These are phyloP conservation scores for Perizoma flavofasciatum DNA, from an alignment of 2,888 invertebrate species.

Conservation along the genomic window DNA sequence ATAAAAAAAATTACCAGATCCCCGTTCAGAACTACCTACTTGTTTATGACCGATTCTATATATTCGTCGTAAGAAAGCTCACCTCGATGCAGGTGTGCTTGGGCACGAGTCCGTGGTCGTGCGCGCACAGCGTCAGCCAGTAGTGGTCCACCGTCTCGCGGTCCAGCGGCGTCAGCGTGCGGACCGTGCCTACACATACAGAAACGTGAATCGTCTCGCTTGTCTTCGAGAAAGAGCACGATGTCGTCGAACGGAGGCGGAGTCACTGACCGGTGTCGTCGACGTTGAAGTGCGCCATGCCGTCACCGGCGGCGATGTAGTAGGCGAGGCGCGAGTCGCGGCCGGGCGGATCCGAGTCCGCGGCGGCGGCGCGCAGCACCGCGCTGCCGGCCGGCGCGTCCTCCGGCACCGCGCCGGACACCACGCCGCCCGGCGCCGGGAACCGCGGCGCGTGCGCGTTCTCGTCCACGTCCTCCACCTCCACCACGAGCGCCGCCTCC, in stretches of 20 bases:
- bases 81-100: slow-evolving; percentile 93
- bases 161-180: slow-evolving; percentile 93
- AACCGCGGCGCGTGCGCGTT: slow-evolving; percentile 93
- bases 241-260: not conserved
- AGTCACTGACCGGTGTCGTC: slow-evolving; percentile 89
- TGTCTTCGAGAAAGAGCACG: too few species aligned
- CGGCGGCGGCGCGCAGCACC: slow-evolving; percentile 90
- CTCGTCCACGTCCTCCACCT: slow-evolving; percentile 97
- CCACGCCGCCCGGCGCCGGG: slow-evolving; percentile 87
- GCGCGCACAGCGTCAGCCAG: slow-evolving; percentile 97
- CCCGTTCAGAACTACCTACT: too few species aligned
- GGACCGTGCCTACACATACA: slow-evolving; percentile 86
- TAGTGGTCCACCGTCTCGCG: slow-evolving; percentile 94
- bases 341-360: slow-evolving; percentile 91
- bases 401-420: slow-evolving; percentile 90
- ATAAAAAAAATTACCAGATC: too few species aligned
- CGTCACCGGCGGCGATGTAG: slow-evolving; percentile 94
- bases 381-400: slow-evolving; percentile 90
- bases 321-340: slow-evolving; percentile 93
- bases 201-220: too few species aligned
- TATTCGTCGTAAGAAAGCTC: too few species aligned
- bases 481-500: slow-evolving; percentile 91
- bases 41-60: too few species aligned
- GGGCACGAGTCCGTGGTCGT: slow-evolving; percentile 95
- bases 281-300: slow-evolving; percentile 95